Evolutionary conservation across 1,140 invertebrate genomes (phyloP).

Genomic region (Leptopilina clavipes): DNA sequence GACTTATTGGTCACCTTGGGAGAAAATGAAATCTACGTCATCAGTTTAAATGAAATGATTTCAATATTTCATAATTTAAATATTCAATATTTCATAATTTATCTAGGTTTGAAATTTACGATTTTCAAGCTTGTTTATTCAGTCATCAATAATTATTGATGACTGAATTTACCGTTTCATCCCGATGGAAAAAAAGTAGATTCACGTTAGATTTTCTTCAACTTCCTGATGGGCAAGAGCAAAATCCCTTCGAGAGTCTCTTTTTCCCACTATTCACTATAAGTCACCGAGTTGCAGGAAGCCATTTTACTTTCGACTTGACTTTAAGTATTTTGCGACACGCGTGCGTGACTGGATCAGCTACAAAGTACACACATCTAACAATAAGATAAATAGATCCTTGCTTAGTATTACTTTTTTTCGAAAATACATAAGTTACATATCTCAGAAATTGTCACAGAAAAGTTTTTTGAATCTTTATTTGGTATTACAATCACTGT

Average conservation of each 20-base stretch:
- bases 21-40: no score
- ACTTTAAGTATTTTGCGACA: constrained; percentile 34
- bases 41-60: no score
- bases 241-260: constrained; percentile 7
- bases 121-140: no score
- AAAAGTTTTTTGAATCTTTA: no score
- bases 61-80: no score
- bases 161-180: neutral
- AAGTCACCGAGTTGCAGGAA: constrained; percentile 24
- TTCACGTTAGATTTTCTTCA: constrained; percentile 6
- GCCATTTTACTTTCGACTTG: constrained; percentile 25
- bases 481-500: no score
- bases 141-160: no score
- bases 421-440: neutral
- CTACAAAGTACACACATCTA: neutral
- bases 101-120: no score
- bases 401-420: neutral
- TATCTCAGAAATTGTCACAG: constrained; percentile 5
- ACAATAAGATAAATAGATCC: neutral
- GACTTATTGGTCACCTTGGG: no score
- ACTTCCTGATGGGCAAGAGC: constrained; percentile 15
- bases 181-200: neutral
- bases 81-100: no score
- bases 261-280: neutral
- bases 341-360: constrained; percentile 26